These are phyloP conservation scores for Heliothis virescens DNA, from an alignment of 1,140 invertebrate species.

Conservation along the genomic window DNA sequence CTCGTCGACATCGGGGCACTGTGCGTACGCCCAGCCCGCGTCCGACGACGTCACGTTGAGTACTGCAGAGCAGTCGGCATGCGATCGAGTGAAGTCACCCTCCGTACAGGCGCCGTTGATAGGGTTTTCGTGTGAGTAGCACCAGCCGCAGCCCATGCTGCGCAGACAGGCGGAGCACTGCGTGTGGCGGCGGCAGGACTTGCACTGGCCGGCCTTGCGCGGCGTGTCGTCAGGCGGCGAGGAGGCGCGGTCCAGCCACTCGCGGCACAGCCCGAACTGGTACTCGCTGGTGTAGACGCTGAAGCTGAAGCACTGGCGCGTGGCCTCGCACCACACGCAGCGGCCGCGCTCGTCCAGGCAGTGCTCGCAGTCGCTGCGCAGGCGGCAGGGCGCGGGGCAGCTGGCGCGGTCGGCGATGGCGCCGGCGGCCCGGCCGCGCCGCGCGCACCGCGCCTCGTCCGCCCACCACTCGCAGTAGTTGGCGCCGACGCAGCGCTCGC, in stretches of 20 bases:
- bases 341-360: constrained; percentile 94
- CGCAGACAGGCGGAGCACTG: constrained; percentile 94
- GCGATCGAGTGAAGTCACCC: constrained; percentile 92
- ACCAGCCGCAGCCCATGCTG: constrained; percentile 97
- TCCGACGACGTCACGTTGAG: constrained; percentile 87
- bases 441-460: constrained; percentile 93
- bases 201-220: constrained; percentile 89
- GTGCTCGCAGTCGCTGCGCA: constrained; percentile 91
- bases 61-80: constrained; percentile 88
- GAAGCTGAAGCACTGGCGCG: constrained; percentile 96
- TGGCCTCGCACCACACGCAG: constrained; percentile 98
- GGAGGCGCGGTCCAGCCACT: constrained; percentile 95
- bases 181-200: constrained; percentile 91
- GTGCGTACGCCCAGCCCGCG: constrained; percentile 94
- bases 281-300: constrained; percentile 97
- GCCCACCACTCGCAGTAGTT: constrained; percentile 95
- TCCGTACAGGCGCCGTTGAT: constrained; percentile 93
- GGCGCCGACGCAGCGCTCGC: constrained; percentile 90
- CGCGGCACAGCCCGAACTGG: constrained; percentile 96
- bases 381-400: constrained; percentile 92
- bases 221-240: constrained; percentile 72
- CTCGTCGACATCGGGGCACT: constrained; percentile 98
- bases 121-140: constrained; percentile 94
- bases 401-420: constrained; percentile 88
- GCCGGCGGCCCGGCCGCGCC: constrained; percentile 91